A percentile compares a stretch with the other conserved stretches of the same genome.
phyloP scores from a whole-genome alignment of 64 coral and sea anemone genomes.

The Pachyseris speciosa region DNA sequence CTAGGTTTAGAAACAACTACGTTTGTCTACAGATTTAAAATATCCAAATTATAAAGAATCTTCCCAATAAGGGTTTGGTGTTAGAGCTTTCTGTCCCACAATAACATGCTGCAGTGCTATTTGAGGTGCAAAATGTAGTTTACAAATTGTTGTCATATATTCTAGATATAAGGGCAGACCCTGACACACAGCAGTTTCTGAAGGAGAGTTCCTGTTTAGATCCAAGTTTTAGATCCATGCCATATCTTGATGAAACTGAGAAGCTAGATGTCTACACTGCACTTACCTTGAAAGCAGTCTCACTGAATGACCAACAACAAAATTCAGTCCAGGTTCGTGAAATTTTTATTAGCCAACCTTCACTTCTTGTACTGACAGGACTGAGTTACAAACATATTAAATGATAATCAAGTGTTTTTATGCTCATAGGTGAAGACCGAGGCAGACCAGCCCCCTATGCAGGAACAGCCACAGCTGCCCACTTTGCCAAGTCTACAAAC shows the following conservation, averaged over 20 bases:
- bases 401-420: slow-evolving; percentile 11
- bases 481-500: slow-evolving; percentile 22
- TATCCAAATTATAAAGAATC: slow-evolving; percentile 17
- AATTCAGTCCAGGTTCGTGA: slow-evolving; percentile 29
- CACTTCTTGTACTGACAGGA: slow-evolving; percentile 19
- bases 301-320: slow-evolving; percentile 12
- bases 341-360: slow-evolving; percentile 18
- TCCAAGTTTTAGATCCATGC: slow-evolving; percentile 21
- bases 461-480: slow-evolving; percentile 28
- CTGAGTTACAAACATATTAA: slow-evolving; percentile 19
- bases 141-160: slow-evolving; percentile 13
- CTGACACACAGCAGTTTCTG: slow-evolving; percentile 13
- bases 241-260: slow-evolving; percentile 24
- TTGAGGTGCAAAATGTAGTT: slow-evolving; percentile 39
- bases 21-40: slow-evolving; percentile 1
- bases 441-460: background rate
- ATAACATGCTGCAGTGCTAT: slow-evolving; percentile 31
- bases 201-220: slow-evolving; percentile 25
- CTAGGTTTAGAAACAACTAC: slow-evolving; percentile 27
- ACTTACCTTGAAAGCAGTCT: slow-evolving; percentile 48
- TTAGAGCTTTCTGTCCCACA: background rate
- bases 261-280: slow-evolving; percentile 26
- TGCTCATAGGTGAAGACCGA: slow-evolving; percentile 32
- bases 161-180: background rate
- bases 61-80: slow-evolving; percentile 10